These are phyloP conservation scores for Phodopus roborovskii DNA, from an alignment of 2,113 vertebrate species.

Conservation along the genomic window DNA sequence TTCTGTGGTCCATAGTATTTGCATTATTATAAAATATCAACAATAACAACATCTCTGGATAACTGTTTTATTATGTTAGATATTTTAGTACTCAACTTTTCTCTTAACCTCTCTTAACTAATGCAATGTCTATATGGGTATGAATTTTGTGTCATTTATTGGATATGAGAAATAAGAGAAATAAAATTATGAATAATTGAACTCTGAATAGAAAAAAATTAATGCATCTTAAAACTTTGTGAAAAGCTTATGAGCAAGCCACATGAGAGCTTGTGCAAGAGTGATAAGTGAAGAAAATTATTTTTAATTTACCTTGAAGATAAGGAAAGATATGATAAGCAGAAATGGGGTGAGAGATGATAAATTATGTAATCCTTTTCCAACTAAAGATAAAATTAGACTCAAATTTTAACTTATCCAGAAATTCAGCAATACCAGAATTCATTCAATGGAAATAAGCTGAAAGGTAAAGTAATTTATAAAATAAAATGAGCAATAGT, in stretches of 20 bases:
- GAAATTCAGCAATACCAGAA: neutral
- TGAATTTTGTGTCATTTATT: neutral
- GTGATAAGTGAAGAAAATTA: neutral
- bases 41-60: neutral
- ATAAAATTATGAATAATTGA: constrained; percentile 54
- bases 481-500: neutral
- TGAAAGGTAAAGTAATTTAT: neutral
- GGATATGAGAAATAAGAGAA: neutral
- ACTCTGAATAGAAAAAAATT: neutral
- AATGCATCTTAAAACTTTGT: neutral
- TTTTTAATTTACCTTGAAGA: neutral
- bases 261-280: neutral
- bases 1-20: too few species aligned
- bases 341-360: neutral
- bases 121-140: neutral
- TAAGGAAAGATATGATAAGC: too few species aligned
- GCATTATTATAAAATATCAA: neutral
- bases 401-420: neutral
- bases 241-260: neutral
- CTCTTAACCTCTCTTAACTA: neutral
- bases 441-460: neutral
- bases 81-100: neutral
- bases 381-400: neutral
- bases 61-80: too few species aligned
- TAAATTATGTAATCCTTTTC: neutral